Evolutionary conservation across 2,797 vertebrate genomes (phyloP).

Genomic region (Manis javanica): DNA sequence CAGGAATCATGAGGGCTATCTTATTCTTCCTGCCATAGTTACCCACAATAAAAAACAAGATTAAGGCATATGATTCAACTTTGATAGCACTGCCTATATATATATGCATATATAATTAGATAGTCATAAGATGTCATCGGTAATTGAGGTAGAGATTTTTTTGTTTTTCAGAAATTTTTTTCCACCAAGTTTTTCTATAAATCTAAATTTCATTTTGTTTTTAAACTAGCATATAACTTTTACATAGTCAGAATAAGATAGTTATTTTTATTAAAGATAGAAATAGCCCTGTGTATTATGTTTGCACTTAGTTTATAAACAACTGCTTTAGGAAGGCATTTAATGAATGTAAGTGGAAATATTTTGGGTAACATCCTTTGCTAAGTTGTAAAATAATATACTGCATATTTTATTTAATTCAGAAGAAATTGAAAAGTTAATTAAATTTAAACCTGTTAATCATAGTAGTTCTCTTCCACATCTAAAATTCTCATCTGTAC

Average conservation of each 20-base stretch:
- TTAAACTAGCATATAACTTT: not conserved
- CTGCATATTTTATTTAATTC: not conserved
- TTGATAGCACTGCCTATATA: not conserved
- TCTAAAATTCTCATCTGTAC: not conserved
- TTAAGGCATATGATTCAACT: not conserved
- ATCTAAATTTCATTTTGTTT: not conserved
- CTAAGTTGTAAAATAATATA: not conserved
- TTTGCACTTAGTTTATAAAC: not conserved
- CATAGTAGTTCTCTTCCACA: not conserved
- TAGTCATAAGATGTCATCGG: not conserved
- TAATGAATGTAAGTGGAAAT: not conserved
- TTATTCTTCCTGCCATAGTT: not conserved
- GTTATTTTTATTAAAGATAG: conserved; percentile 6
- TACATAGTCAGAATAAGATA: not conserved
- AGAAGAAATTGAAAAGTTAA: not conserved
- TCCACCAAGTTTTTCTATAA: not conserved
- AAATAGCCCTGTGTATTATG: not conserved
- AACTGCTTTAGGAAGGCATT: not conserved
- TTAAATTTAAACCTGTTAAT: not conserved
- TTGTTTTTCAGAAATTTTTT: not conserved
- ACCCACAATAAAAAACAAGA: not conserved
- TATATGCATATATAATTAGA: not conserved
- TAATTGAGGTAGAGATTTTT: not conserved
- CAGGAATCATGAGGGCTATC: not conserved
- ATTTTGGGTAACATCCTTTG: not conserved